Evolutionary conservation across 1,140 invertebrate species (phyloP).

Genomic region (Tetramorium parvispinum): DNA sequence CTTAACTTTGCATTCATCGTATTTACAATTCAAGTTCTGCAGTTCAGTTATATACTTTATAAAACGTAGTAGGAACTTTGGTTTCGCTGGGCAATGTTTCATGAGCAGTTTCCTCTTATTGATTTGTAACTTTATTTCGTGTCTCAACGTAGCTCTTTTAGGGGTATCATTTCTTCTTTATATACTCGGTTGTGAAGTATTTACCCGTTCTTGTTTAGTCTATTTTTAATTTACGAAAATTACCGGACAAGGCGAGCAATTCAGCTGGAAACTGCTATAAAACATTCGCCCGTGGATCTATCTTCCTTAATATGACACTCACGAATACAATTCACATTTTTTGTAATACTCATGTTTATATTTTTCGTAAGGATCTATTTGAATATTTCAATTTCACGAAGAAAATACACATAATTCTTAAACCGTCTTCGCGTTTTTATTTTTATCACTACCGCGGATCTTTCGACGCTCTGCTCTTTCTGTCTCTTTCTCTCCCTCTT

Average conservation of each 20-base stretch:
- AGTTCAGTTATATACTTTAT: slow-evolving; percentile 84
- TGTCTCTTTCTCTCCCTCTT: slow-evolving; percentile 35
- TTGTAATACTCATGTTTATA: slow-evolving; percentile 83
- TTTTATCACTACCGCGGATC: slow-evolving; percentile 63
- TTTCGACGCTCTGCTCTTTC: slow-evolving; percentile 60
- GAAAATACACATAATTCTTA: slow-evolving; percentile 85
- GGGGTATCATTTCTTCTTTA: slow-evolving; percentile 23
- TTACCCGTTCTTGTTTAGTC: slow-evolving; percentile 4
- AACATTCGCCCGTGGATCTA: slow-evolving; percentile 85
- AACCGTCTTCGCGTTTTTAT: slow-evolving; percentile 72
- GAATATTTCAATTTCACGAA: slow-evolving; percentile 84
- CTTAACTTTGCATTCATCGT: slow-evolving; percentile 81
- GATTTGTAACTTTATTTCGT: slow-evolving; percentile 57
- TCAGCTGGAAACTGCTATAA: slow-evolving; percentile 84
- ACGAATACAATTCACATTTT: slow-evolving; percentile 84
- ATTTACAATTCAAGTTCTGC: slow-evolving; percentile 85
- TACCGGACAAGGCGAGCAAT: slow-evolving; percentile 66
- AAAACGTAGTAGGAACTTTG: slow-evolving; percentile 86
- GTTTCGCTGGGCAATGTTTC: slow-evolving; percentile 86
- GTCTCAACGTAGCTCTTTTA: not conserved
- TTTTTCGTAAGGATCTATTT: slow-evolving; percentile 81
- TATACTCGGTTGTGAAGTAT: not conserved
- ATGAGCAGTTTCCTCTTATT: slow-evolving; percentile 83
- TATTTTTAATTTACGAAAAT: slow-evolving; percentile 37
- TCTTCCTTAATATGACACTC: slow-evolving; percentile 86